Evolutionary conservation across 2,888 invertebrate genomes (phyloP).

Genomic region (Gari tellinella): DNA sequence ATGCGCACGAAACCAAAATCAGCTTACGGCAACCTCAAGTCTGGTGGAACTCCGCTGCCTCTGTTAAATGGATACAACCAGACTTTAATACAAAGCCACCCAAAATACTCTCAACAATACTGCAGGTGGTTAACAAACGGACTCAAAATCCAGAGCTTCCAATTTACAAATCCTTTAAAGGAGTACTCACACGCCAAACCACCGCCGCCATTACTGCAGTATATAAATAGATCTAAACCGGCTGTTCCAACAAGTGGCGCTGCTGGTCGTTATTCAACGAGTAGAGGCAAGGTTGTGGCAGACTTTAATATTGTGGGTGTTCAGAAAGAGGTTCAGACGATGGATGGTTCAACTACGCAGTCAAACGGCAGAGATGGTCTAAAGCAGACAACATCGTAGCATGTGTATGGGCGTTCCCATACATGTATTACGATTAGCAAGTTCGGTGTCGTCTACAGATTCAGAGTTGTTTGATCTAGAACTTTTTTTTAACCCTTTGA

Average conservation of each 20-base stretch:
- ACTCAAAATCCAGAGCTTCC: slow-evolving; percentile 66
- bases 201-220: slow-evolving; percentile 51
- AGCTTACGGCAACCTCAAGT: slow-evolving; percentile 32
- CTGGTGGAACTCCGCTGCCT: slow-evolving; percentile 44
- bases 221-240: slow-evolving; percentile 45
- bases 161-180: background rate
- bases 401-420: too few relatives aligned
- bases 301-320: slow-evolving; percentile 49
- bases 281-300: slow-evolving; percentile 4
- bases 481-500: too few relatives aligned
- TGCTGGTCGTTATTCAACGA: slow-evolving; percentile 7
- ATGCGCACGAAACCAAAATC: slow-evolving; percentile 49
- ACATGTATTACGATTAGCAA: too few relatives aligned
- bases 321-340: slow-evolving; percentile 32
- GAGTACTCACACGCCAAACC: slow-evolving; percentile 38
- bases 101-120: slow-evolving; percentile 59
- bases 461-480: too few relatives aligned
- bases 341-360: background rate
- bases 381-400: too few relatives aligned
- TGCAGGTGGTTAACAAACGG: slow-evolving; percentile 65
- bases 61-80: slow-evolving; percentile 62
- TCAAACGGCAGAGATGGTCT: too few relatives aligned
- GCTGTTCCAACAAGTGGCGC: background rate
- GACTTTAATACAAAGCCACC: slow-evolving; percentile 59
- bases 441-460: too few relatives aligned